These are phyloP conservation scores for Selene dorsalis DNA, from an alignment of 2,797 vertebrate species.

Conservation along the genomic window DNA sequence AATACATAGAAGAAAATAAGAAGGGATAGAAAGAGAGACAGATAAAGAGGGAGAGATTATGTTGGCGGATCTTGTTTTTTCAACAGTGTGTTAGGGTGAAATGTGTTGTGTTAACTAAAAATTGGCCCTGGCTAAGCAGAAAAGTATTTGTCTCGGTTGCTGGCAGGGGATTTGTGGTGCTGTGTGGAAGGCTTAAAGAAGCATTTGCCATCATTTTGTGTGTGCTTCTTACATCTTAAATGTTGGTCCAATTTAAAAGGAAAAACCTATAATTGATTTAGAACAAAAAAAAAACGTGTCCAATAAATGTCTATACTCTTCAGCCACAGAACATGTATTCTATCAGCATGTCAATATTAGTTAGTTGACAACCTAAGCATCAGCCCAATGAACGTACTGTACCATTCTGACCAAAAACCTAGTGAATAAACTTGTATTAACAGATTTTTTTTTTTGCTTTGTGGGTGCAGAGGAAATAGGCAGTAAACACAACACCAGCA, in stretches of 20 bases:
- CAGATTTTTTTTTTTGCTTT: not conserved
- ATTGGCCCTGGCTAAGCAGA: constrained; percentile 45
- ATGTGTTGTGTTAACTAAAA: constrained; percentile 60
- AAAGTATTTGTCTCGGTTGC: constrained; percentile 51
- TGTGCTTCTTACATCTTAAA: not conserved
- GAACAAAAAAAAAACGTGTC: not conserved
- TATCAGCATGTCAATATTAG: not conserved
- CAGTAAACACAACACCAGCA: not conserved
- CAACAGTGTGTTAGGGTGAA: constrained; percentile 40
- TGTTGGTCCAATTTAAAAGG: not conserved
- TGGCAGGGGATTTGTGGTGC: constrained; percentile 43
- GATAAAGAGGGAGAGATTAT: constrained; percentile 49
- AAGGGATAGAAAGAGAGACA: constrained; percentile 25
- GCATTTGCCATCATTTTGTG: not conserved
- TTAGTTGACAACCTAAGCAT: not conserved
- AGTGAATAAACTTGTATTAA: not conserved
- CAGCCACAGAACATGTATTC: not conserved
- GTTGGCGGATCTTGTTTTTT: constrained; percentile 50
- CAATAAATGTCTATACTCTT: not conserved
- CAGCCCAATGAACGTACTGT: not conserved
- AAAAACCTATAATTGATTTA: not conserved
- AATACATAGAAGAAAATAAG: constrained; percentile 35
- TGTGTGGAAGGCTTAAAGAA: constrained; percentile 29
- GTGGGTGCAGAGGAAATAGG: not conserved
- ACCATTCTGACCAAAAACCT: not conserved